phyloP scores from a whole-genome alignment of 2,888 invertebrate species.

The Latrodectus hesperus region DNA sequence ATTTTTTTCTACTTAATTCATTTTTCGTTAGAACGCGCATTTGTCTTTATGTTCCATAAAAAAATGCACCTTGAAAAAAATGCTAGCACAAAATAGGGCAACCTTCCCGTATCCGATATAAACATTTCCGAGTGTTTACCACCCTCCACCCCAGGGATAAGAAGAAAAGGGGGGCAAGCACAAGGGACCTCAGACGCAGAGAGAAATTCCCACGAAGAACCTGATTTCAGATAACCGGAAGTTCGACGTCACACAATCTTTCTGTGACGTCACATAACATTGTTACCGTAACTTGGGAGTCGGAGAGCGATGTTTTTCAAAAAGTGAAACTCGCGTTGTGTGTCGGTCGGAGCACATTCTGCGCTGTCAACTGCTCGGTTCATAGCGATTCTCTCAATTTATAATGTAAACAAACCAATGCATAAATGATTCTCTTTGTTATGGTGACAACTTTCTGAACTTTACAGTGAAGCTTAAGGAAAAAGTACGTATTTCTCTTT shows the following conservation, averaged over 20 bases:
- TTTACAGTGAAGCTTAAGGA: no score
- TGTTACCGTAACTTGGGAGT: slow-evolving; percentile 45
- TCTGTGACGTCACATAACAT: slow-evolving; percentile 38
- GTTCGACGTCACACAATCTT: slow-evolving; percentile 31
- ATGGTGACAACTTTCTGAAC: no score
- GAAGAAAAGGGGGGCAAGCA: slow-evolving; percentile 3
- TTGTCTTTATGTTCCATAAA: no score
- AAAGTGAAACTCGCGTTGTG: slow-evolving; percentile 13
- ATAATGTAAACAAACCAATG: no score
- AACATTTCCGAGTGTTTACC: not conserved
- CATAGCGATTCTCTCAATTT: not conserved
- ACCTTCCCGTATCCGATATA: no score
- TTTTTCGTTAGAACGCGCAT: no score
- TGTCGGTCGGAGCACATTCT: not conserved
- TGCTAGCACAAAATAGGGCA: no score
- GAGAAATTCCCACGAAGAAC: slow-evolving; percentile 50
- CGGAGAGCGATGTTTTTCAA: not conserved
- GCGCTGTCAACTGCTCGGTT: not conserved
- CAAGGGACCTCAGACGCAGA: slow-evolving; percentile 6
- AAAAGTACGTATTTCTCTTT: no score
- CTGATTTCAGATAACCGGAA: slow-evolving; percentile 55
- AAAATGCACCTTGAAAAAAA: no score
- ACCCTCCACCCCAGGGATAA: not conserved
- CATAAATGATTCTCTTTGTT: no score
- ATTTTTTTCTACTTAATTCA: no score